Evolutionary conservation across 2,888 invertebrate genomes (phyloP).

Genomic region (Smittia aterrima): DNA sequence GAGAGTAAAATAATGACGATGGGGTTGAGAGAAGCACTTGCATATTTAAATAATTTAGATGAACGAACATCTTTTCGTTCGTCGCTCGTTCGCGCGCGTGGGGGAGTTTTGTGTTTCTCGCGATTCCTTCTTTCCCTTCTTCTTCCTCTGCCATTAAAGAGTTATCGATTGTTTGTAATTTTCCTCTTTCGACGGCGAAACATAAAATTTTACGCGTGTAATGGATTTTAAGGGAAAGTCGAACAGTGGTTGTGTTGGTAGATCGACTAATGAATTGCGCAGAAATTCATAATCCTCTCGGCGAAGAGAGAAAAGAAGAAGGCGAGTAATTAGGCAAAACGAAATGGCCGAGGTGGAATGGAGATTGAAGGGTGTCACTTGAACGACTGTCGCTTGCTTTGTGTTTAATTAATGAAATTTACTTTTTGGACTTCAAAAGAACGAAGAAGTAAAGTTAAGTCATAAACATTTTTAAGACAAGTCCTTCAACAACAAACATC

Average conservation of each 20-base stretch:
- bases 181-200: neutral
- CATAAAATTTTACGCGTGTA: slow-evolving; percentile 7
- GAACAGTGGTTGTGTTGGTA: neutral
- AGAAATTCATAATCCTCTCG: slow-evolving; percentile 11
- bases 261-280: slow-evolving; percentile 1
- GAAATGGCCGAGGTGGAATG: slow-evolving; percentile 1
- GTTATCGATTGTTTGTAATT: slow-evolving; percentile 11
- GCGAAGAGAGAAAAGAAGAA: neutral
- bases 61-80: neutral
- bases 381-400: too few species aligned
- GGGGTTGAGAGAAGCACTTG: slow-evolving; percentile 19
- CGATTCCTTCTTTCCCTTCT: neutral
- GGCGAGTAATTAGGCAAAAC: slow-evolving; percentile 1
- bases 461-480: too few species aligned
- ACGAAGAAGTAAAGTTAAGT: too few species aligned
- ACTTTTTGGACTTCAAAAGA: too few species aligned
- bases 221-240: neutral
- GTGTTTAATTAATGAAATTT: too few species aligned
- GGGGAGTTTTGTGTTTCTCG: neutral
- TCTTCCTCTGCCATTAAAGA: slow-evolving; percentile 7
- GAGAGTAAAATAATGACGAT: slow-evolving; percentile 5
- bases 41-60: slow-evolving; percentile 27
- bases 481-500: too few species aligned
- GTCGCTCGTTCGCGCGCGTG: neutral
- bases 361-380: neutral